Evolutionary conservation across 2,888 invertebrate species (phyloP).

Genomic region (Hirtodrosophila duncani): DNA sequence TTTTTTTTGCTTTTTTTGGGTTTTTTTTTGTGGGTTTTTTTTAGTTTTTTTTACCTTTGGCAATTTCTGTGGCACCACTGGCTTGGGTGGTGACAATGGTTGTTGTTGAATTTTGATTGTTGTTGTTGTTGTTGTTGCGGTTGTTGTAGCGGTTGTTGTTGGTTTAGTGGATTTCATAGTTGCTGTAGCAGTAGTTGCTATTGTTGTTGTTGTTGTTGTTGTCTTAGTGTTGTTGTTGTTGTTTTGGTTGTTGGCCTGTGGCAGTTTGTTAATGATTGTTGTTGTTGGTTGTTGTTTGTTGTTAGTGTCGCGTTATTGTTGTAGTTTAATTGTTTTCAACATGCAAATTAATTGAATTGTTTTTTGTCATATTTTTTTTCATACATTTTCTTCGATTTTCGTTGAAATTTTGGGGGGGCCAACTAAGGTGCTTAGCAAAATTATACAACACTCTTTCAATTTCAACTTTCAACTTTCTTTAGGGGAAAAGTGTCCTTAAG

Average conservation of each 20-base stretch:
- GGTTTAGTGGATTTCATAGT: conserved; percentile 16
- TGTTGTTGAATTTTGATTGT: conserved; percentile 76
- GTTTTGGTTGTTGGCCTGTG: conserved; percentile 55
- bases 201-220: conserved; percentile 45
- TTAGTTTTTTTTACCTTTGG: conserved; percentile 75
- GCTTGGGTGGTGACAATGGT: conserved; percentile 78
- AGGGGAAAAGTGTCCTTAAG: no score
- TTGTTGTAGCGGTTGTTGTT: conserved; percentile 48
- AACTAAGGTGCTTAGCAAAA: no score
- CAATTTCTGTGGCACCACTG: conserved; percentile 76
- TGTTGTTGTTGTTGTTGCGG: conserved; percentile 49
- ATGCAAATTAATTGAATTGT: conserved; percentile 48
- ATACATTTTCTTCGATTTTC: neutral
- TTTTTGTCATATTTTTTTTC: conserved; percentile 31
- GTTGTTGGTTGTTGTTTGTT: conserved; percentile 32
- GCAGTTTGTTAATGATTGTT: conserved; percentile 49
- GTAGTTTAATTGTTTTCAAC: conserved; percentile 14
- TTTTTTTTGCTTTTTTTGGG: conserved; percentile 5
- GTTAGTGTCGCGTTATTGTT: conserved; percentile 14
- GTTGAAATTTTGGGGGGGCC: no score
- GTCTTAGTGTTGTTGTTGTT: conserved; percentile 47
- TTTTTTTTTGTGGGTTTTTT: conserved; percentile 8
- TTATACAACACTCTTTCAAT: no score
- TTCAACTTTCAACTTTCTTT: no score
- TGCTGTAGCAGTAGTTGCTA: conserved; percentile 16